A percentile compares a stretch with the other conserved stretches of the same genome.
These are phyloP conservation scores for Gasteruption jaculator DNA, from an alignment of 2,888 invertebrate species.

Conservation along the genomic window DNA sequence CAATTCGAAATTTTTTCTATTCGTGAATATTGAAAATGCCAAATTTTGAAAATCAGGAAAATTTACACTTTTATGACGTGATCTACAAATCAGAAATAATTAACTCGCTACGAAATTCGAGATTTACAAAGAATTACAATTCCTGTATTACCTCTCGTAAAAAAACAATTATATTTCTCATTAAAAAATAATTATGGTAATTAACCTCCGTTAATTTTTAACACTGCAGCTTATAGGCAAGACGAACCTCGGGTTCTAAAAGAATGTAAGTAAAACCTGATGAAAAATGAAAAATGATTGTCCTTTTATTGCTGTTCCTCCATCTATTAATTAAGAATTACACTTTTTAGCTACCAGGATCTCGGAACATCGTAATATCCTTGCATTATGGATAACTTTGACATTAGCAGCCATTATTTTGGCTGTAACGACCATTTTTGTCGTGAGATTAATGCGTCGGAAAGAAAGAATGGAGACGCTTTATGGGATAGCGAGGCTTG, in stretches of 20 bases:
- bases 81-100: too few relatives aligned
- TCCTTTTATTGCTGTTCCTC: conserved; percentile 5
- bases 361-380: conserved; percentile 33
- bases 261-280: conserved; percentile 29
- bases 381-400: conserved; percentile 35
- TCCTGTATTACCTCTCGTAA: too few relatives aligned
- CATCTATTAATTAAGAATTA: conserved; percentile 6
- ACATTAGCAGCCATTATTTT: conserved; percentile 33
- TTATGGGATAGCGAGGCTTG: conserved; percentile 35
- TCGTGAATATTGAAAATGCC: too few relatives aligned
- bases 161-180: too few relatives aligned
- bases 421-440: conserved; percentile 31
- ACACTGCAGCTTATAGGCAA: conserved; percentile 33
- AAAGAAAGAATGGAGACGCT: conserved; percentile 35
- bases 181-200: too few relatives aligned
- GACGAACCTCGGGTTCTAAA: conserved; percentile 37
- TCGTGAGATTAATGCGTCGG: conserved; percentile 35
- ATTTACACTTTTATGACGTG: too few relatives aligned
- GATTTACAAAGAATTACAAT: too few relatives aligned
- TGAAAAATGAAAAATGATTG: too few relatives aligned
- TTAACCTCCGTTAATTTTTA: too few relatives aligned
- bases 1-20: too few relatives aligned
- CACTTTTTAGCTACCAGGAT: conserved; percentile 30
- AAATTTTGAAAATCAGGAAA: too few relatives aligned
- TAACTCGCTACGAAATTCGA: too few relatives aligned